phyloP scores from a whole-genome alignment of 2,888 invertebrate genomes.

The Coecobrya sp. region DNA sequence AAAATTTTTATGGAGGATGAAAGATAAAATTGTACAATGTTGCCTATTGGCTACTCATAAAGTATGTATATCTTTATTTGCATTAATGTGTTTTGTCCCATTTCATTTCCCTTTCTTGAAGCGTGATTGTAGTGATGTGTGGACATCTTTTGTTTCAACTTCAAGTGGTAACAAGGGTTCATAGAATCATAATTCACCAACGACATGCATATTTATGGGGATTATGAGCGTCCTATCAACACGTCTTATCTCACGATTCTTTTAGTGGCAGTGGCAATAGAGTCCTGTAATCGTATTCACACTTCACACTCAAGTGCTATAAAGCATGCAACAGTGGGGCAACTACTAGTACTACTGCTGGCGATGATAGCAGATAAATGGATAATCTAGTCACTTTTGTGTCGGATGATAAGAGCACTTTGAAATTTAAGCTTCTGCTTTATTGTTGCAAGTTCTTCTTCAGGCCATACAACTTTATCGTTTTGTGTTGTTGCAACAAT shows the following conservation, averaged over 20 bases:
- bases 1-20: conserved; percentile 33
- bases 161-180: neutral
- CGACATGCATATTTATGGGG: conserved; percentile 35
- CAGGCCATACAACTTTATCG: conserved; percentile 30
- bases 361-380: conserved; percentile 35
- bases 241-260: conserved; percentile 39
- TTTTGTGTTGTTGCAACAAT: neutral
- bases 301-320: neutral
- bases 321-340: neutral
- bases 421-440: conserved; percentile 24
- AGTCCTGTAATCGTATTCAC: neutral
- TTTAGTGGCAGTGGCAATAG: conserved; percentile 17
- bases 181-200: conserved; percentile 36
- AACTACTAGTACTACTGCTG: neutral
- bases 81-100: neutral
- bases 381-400: conserved; percentile 29
- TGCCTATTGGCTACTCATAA: too few species aligned
- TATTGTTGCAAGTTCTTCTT: conserved; percentile 24
- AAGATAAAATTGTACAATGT: conserved; percentile 18
- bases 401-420: neutral
- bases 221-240: conserved; percentile 34
- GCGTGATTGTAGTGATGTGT: neutral
- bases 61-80: neutral
- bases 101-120: conserved; percentile 47
- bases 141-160: conserved; percentile 40